phyloP scores from a whole-genome alignment of 2,113 vertebrate species.

The Thermophis baileyi region DNA sequence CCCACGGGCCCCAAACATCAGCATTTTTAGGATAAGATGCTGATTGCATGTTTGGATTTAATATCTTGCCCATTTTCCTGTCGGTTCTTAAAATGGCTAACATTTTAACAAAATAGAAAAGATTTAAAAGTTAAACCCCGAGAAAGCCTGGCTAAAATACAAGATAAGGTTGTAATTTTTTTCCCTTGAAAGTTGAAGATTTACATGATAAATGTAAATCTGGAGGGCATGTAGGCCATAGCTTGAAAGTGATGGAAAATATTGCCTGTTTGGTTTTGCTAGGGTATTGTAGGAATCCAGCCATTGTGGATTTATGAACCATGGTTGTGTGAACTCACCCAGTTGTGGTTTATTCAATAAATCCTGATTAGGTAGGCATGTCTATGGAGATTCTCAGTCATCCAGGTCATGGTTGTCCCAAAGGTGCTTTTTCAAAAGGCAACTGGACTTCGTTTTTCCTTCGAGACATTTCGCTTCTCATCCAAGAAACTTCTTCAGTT shows the following conservation, averaged over 20 bases:
- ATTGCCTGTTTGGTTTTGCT: not conserved
- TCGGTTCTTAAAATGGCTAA: not conserved
- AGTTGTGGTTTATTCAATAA: not conserved
- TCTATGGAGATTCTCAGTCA: not conserved
- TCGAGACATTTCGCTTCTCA: not conserved
- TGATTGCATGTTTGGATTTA: not conserved
- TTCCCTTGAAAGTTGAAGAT: not conserved
- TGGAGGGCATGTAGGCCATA: not conserved
- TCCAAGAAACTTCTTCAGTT: not conserved
- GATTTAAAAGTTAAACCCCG: not conserved
- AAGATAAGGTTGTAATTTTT: not conserved
- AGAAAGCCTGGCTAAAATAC: not conserved
- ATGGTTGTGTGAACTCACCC: not conserved
- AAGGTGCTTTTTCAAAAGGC: not conserved
- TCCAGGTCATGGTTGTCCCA: not conserved
- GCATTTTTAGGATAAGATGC: not conserved
- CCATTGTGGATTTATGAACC: not conserved
- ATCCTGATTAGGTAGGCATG: not conserved
- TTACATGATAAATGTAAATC: not conserved
- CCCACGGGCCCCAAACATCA: not conserved
- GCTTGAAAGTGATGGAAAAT: not conserved
- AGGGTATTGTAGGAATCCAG: not conserved
- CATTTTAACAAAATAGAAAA: not conserved
- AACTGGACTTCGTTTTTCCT: not conserved
- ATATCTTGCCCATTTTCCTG: not conserved